These are phyloP conservation scores for Drosophila pseudotalamancana DNA, from an alignment of 2,888 invertebrate species.

Conservation along the genomic window DNA sequence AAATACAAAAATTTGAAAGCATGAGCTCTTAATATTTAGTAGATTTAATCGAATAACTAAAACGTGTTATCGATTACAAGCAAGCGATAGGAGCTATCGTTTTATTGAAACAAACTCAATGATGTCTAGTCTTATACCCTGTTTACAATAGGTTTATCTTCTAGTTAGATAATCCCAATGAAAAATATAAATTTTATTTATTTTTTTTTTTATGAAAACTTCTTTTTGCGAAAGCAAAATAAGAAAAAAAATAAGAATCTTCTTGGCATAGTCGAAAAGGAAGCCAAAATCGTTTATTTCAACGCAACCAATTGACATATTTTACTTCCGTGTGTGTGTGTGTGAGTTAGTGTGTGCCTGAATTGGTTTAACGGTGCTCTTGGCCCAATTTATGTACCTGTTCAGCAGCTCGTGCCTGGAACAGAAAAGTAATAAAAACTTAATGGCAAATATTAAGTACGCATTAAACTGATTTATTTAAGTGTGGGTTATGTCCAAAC, in stretches of 20 bases:
- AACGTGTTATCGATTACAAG: too few species aligned
- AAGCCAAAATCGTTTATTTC: constrained; percentile 27
- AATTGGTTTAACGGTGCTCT: constrained; percentile 26
- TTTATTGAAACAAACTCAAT: too few species aligned
- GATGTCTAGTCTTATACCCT: too few species aligned
- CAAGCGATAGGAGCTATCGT: too few species aligned
- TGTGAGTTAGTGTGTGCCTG: neutral
- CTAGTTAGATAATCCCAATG: too few species aligned
- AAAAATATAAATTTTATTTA: neutral
- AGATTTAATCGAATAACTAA: too few species aligned
- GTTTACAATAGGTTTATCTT: too few species aligned
- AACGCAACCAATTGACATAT: constrained; percentile 47
- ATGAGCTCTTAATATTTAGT: too few species aligned
- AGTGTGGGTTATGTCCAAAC: constrained; percentile 21
- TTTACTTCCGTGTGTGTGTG: constrained; percentile 25
- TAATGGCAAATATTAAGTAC: constrained; percentile 73
- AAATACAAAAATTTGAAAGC: too few species aligned
- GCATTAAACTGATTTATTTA: constrained; percentile 74
- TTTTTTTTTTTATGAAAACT: neutral
- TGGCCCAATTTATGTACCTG: constrained; percentile 53
- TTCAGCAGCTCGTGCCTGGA: constrained; percentile 3
- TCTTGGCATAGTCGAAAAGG: constrained; percentile 14
- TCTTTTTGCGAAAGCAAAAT: neutral
- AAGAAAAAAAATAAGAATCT: neutral
- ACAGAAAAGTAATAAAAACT: constrained; percentile 64